Conservation (phyloP, 2,113 vertebrate species). For the Tor tambroides region DNA sequence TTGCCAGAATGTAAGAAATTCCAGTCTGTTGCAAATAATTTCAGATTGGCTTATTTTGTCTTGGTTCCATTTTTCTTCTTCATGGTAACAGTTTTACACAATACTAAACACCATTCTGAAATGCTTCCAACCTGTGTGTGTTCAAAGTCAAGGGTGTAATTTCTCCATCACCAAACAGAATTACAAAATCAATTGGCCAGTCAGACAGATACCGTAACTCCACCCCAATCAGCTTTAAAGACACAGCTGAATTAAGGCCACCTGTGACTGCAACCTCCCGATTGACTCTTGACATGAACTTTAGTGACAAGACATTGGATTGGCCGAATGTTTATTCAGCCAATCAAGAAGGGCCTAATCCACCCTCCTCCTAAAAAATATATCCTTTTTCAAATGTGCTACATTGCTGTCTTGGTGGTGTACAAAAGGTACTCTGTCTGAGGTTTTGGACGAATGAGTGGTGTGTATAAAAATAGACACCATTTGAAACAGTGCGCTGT, state of each 20-base stretch:
- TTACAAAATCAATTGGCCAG: neutral
- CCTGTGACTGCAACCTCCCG: neutral
- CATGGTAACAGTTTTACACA: constrained; percentile 35
- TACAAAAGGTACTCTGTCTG: constrained; percentile 80
- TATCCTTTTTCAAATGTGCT: constrained; percentile 66
- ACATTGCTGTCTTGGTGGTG: constrained; percentile 69
- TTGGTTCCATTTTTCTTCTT: constrained; percentile 33
- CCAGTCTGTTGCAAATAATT: constrained; percentile 34
- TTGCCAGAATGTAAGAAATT: constrained; percentile 29
- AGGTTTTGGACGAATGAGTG: constrained; percentile 72
- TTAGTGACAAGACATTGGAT: constrained; percentile 29
- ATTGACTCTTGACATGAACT: constrained; percentile 9
- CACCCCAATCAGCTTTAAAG: neutral
- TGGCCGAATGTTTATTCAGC: constrained; percentile 52
- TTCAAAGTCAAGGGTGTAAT: neutral
- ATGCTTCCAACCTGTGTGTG: neutral
- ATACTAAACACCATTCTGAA: neutral
- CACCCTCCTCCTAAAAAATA: constrained; percentile 68
- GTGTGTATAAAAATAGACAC: constrained; percentile 78
- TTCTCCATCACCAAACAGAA: neutral
- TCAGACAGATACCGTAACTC: neutral
- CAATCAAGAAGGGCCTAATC: constrained; percentile 58
- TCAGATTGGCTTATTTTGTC: constrained; percentile 32
- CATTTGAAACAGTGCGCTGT: constrained; percentile 72
- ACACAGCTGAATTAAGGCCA: neutral